Evolutionary conservation across 2,888 invertebrate species (phyloP).

Genomic region (Listrodromus nycthemerus): DNA sequence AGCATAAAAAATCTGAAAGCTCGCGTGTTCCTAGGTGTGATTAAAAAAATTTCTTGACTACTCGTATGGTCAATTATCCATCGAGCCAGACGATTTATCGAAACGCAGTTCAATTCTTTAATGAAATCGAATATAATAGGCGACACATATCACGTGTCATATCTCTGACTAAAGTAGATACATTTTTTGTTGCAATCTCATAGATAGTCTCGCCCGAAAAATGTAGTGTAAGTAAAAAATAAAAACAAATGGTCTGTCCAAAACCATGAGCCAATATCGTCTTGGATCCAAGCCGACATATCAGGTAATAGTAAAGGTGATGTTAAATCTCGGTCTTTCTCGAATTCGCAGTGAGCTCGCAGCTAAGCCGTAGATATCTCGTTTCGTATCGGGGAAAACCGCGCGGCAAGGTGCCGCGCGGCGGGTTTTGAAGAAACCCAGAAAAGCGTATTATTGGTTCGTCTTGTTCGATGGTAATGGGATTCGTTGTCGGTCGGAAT

Average conservation of each 20-base stretch:
- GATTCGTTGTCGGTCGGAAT: slow-evolving; percentile 78
- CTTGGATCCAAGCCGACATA: neutral
- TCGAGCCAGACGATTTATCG: no score
- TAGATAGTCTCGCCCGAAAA: neutral
- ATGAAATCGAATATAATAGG: no score
- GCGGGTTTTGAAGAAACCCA: slow-evolving; percentile 68
- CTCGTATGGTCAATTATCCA: no score
- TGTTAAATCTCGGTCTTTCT: slow-evolving; percentile 41
- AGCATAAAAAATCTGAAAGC: no score
- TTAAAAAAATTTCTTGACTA: no score
- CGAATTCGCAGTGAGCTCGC: slow-evolving; percentile 21
- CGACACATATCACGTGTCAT: no score
- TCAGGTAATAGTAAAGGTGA: slow-evolving; percentile 5
- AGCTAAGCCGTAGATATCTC: slow-evolving; percentile 35
- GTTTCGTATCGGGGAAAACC: slow-evolving; percentile 25
- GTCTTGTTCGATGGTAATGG: slow-evolving; percentile 76
- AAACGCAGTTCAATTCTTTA: no score
- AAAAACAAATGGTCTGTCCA: neutral
- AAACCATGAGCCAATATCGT: neutral
- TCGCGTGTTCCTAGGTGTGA: no score
- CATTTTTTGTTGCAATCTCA: neutral
- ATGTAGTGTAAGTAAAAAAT: no score
- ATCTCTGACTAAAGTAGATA: neutral
- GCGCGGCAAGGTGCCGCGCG: slow-evolving; percentile 13
- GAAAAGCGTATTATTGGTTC: slow-evolving; percentile 72